These are phyloP conservation scores for Axea sp. DNA, from an alignment of 2,888 invertebrate species.

Conservation along the genomic window DNA sequence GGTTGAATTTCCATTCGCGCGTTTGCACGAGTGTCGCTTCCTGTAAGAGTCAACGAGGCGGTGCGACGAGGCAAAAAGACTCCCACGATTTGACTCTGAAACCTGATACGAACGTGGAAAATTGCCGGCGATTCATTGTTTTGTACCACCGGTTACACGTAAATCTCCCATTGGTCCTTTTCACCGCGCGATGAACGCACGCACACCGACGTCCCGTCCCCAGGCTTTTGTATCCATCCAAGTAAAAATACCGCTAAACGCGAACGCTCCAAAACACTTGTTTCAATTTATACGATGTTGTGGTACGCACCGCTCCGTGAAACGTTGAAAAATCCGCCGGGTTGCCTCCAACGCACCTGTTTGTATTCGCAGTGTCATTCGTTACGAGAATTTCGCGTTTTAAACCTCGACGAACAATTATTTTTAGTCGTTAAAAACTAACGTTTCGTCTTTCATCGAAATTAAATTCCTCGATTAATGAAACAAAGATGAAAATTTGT, in stretches of 20 bases:
- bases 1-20: constrained; percentile 58
- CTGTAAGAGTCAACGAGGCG: constrained; percentile 64
- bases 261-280: constrained; percentile 51
- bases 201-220: constrained; percentile 2
- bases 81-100: constrained; percentile 69
- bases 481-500: too few relatives aligned
- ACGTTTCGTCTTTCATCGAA: too few relatives aligned
- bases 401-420: too few relatives aligned
- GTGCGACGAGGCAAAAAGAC: constrained; percentile 55
- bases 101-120: constrained; percentile 64
- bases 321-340: too few relatives aligned
- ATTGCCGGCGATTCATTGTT: constrained; percentile 67
- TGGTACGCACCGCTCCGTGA: too few relatives aligned
- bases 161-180: constrained; percentile 69
- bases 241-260: constrained; percentile 59
- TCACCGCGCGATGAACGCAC: constrained; percentile 39
- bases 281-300: constrained; percentile 36
- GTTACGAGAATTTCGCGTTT: too few relatives aligned
- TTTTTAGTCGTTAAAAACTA: too few relatives aligned
- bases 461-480: too few relatives aligned
- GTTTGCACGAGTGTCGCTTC: constrained; percentile 61
- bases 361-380: too few relatives aligned
- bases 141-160: constrained; percentile 64
- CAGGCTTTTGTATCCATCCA: constrained; percentile 31
- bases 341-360: too few relatives aligned